Evolutionary conservation across 1,140 invertebrate genomes (phyloP), one percentile per base, ranked within the genome.

Genomic region (Ips nitidus): DNA sequence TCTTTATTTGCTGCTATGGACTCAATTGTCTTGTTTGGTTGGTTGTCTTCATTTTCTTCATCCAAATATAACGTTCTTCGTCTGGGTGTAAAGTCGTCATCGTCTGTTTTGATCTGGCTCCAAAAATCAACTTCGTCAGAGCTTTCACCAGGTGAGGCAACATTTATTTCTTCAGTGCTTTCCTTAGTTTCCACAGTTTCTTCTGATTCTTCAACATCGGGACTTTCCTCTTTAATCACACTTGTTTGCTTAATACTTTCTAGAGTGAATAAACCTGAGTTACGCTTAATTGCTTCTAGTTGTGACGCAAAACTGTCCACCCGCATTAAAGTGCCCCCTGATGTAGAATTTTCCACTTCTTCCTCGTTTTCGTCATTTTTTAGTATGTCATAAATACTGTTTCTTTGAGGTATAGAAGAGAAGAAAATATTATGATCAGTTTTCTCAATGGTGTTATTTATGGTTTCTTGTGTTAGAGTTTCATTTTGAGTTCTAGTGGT

Each of bases 81-180:
- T 47, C 62, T 67, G 36, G 60, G 64, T 36, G 22, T 52, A 63
- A 65, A 70, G 22, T 69, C 66, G 39, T 72, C 66, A 5, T 72
- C 71, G 40, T 79, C 74, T 42, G 62, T 75, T 66, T 77, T 64
- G 66, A 71, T 63, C 74, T 71, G 70, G 68, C 72, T 73, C 75
- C 75, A 74, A 71, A 75, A 69, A 59, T 73, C 66, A 57, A 76
- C 66, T 65, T 76, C 69, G 60, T 76, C 66, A 3, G 53, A 63
- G 40, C 37, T 59, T n/a, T 62, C 58, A 38, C 43, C 47, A 8
- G 61, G 41, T 38, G n/a, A 8, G 7, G 4, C 39, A 4, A 56
- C 43, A 39, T 39, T 41, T 52, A 59, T 7, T 66, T 41, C 4
- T 67, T 53, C 7, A 55, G 36, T 43, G 38, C 43, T 39, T 52